Evolutionary conservation across 1,140 invertebrate species (phyloP), one percentile per base, ranked within the genome.

Genomic region (Sycophila sp.): DNA sequence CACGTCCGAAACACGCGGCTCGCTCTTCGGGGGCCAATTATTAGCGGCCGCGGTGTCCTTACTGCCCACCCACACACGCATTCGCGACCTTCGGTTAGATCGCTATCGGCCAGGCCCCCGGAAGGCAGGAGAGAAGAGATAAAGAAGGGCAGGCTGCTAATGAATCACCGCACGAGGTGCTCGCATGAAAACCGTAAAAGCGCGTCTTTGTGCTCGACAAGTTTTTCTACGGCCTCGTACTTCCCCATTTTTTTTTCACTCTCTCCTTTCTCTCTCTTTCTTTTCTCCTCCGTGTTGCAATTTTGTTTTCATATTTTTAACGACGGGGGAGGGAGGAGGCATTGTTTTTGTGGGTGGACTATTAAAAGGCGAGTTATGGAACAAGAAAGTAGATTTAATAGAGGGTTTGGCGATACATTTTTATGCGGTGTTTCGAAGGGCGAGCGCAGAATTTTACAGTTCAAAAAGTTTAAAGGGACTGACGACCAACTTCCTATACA

Each of bases 301-400:
- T 17, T 49, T 17, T 55, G 81, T 83, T 80, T 83, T 77, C 79
- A 82, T 83, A 69, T 77, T 76, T 81, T 77, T 81, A 77, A 80
- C n/a, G n/a, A n/a, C 77, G 76, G 76, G 26, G 4, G 51, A 7
- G 17, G 28, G 28, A 47, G 42, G 42, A 47, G 42, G 42, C n/a
- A n/a, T 47, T 22, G 19, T 47, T 47, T 47, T 47, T 47, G 24
- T n/a, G n/a, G n/a, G n/a, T n/a, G n/a, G n/a, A n/a, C n/a, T n/a
- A n/a, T n/a, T n/a, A n/a, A n/a, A n/a, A n/a, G n/a, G n/a, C n/a
- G n/a, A n/a, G n/a, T n/a, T n/a, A n/a, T n/a, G n/a, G n/a, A 36
- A 36, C 34, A 36, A 36, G 11, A 36, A 36, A 36, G n/a, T 6
- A 36, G 11, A 6, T 36, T 11, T 36, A 36, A 36, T 6, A 36